These are phyloP conservation scores for Hetaerina titia DNA, from an alignment of 2,888 invertebrate genomes.

Conservation along the genomic window DNA sequence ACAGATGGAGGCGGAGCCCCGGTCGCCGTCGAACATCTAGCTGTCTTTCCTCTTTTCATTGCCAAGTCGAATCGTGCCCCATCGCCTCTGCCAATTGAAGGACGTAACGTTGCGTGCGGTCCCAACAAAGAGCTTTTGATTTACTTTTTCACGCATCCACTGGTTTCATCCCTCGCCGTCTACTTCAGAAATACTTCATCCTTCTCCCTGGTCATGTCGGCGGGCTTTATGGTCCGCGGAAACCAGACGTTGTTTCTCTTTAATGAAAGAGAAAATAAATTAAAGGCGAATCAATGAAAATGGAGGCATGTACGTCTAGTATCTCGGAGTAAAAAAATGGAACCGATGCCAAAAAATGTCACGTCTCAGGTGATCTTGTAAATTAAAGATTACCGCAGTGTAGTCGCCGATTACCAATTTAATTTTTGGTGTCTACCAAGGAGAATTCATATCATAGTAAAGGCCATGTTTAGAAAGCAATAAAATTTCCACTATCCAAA, in stretches of 20 bases:
- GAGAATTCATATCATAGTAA: too few relatives aligned
- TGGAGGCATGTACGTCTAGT: too few relatives aligned
- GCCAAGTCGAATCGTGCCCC: slow-evolving; percentile 17
- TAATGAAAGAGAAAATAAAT: neutral
- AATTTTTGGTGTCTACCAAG: too few relatives aligned
- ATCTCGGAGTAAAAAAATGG: too few relatives aligned
- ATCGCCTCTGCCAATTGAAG: slow-evolving; percentile 20
- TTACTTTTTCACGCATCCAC: slow-evolving; percentile 39
- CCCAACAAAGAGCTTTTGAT: neutral
- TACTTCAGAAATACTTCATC: neutral
- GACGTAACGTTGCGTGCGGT: neutral
- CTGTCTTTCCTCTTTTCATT: neutral
- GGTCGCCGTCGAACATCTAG: neutral
- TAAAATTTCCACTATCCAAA: too few relatives aligned
- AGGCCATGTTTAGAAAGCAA: too few relatives aligned
- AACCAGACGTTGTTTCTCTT: neutral
- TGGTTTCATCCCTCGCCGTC: slow-evolving; percentile 10
- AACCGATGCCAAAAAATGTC: too few relatives aligned
- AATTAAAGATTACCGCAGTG: too few relatives aligned
- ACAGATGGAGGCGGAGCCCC: neutral
- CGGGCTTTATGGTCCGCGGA: neutral
- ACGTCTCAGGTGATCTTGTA: too few relatives aligned
- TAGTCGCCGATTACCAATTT: too few relatives aligned
- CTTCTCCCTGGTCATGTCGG: neutral
- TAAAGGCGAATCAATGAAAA: too few relatives aligned